Conservation (phyloP, 2,113 vertebrate species). For the Epinephelus cyanopodus region DNA sequence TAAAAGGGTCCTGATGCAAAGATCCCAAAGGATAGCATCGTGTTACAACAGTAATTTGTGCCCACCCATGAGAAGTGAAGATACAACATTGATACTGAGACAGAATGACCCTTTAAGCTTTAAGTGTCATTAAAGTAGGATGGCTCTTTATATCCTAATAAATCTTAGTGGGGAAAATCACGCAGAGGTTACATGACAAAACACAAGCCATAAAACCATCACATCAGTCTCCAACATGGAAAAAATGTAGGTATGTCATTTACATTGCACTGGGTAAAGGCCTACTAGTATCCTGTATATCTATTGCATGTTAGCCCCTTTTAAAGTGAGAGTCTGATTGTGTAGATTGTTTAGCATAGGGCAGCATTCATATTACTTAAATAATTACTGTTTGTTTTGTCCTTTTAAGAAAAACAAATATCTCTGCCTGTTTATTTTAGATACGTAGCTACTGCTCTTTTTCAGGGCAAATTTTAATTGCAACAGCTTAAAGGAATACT, state of each 20-base stretch:
- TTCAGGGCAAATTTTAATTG: too few species aligned
- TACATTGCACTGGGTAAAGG: too few species aligned
- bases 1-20: constrained; percentile 36
- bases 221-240: constrained; percentile 12
- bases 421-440: too few species aligned
- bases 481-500: too few species aligned
- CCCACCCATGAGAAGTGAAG: constrained; percentile 48
- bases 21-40: constrained; percentile 46
- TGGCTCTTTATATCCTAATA: constrained; percentile 33
- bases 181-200: constrained; percentile 3
- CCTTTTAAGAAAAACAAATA: too few species aligned
- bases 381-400: too few species aligned
- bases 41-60: constrained; percentile 55
- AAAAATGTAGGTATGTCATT: background rate
- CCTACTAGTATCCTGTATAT: background rate
- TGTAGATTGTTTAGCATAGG: background rate
- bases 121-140: constrained; percentile 58
- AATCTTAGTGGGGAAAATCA: constrained; percentile 25
- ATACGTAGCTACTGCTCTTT: too few species aligned
- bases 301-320: background rate
- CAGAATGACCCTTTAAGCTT: constrained; percentile 29
- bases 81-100: constrained; percentile 38
- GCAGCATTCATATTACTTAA: too few species aligned
- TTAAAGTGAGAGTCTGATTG: background rate
- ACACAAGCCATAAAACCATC: background rate